A percentile compares a stretch with the other conserved stretches of the same genome.
These are phyloP conservation scores for Subacronicta megacephala DNA, from an alignment of 2,888 invertebrate genomes.

Conservation along the genomic window DNA sequence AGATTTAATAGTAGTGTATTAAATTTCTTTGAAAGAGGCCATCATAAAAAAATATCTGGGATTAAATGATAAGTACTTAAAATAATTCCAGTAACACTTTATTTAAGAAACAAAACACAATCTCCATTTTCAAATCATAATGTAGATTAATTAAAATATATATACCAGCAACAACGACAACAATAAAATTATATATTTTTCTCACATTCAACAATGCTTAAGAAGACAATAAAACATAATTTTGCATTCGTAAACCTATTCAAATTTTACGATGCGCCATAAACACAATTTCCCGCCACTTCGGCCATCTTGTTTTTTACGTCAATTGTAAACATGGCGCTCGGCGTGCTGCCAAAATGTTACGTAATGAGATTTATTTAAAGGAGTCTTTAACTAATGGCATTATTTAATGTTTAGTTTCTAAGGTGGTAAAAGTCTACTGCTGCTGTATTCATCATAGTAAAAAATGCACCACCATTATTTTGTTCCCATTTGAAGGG, in stretches of 20 bases:
- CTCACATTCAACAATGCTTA: conserved; percentile 23
- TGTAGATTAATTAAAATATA: no score
- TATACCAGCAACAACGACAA: neutral
- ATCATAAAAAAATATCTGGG: no score
- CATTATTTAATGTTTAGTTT: conserved; percentile 23
- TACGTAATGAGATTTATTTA: conserved; percentile 50
- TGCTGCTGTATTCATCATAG: no score
- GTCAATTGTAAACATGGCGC: conserved; percentile 44
- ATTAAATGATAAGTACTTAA: no score
- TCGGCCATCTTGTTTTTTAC: conserved; percentile 55
- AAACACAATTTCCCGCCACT: conserved; percentile 49
- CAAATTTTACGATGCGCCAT: conserved; percentile 48
- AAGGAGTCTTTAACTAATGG: conserved; percentile 26
- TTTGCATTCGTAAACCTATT: conserved; percentile 38
- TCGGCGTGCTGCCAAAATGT: conserved; percentile 50
- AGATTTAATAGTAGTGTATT: no score
- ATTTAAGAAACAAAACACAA: no score
- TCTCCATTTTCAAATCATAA: no score
- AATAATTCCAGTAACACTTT: no score
- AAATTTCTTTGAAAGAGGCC: no score
- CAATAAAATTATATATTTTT: conserved; percentile 3
- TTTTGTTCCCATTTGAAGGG: no score
- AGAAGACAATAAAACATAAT: conserved; percentile 38
- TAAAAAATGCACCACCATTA: no score
- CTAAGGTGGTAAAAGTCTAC: no score